Conservation (phyloP, 2,113 vertebrate genomes). For the Plecturocebus donacophilus region DNA sequence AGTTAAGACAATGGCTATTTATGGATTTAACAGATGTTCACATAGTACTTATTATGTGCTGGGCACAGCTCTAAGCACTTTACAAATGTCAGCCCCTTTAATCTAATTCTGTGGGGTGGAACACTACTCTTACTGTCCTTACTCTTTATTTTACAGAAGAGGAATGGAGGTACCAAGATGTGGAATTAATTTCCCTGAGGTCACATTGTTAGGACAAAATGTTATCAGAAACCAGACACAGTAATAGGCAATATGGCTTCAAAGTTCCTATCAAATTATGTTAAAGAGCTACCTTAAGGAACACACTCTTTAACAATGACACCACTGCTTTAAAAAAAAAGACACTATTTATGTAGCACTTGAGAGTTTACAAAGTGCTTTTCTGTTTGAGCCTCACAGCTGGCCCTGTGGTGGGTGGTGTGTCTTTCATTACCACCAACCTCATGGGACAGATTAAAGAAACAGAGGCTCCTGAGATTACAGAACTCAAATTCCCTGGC, state of each 20-base stretch:
- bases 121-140: not conserved
- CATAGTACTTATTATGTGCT: not conserved
- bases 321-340: not conserved
- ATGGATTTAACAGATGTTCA: not conserved
- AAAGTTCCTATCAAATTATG: not conserved
- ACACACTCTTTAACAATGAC: not conserved
- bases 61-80: not conserved
- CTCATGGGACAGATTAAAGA: not conserved
- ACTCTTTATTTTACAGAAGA: not conserved
- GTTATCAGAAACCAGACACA: not conserved
- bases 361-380: not conserved
- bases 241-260: not conserved
- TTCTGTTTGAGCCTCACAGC: not conserved
- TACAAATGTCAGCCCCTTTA: not conserved
- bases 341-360: not conserved
- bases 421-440: not conserved
- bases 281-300: not conserved
- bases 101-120: not conserved
- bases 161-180: not conserved
- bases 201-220: not conserved
- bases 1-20: not conserved
- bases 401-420: not conserved
- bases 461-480: not conserved
- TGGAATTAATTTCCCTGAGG: not conserved
- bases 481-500: not conserved